phyloP scores from a whole-genome alignment of 2,888 invertebrate genomes.

The Sussaba pulchella region DNA sequence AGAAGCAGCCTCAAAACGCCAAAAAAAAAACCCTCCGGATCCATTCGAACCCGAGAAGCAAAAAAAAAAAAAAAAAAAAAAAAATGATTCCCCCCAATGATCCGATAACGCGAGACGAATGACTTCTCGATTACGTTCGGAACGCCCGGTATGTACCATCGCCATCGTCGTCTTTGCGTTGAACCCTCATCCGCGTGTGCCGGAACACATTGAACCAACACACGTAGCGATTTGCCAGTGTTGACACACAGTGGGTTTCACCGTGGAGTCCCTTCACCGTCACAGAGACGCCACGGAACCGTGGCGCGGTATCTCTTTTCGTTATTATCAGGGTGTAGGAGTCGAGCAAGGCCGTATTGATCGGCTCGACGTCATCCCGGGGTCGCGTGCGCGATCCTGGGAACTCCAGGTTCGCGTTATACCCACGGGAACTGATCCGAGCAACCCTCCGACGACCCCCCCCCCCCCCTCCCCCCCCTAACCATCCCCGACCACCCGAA shows the following conservation, averaged over 20 bases:
- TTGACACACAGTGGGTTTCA: constrained; percentile 1
- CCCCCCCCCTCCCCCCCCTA: constrained; percentile 1
- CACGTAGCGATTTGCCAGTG: background rate
- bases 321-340: constrained; percentile 65
- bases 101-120: too few species aligned
- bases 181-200: constrained; percentile 54
- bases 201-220: constrained; percentile 36
- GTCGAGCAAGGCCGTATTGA: constrained; percentile 78
- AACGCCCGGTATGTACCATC: background rate
- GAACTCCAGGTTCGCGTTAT: constrained; percentile 79
- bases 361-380: constrained; percentile 74
- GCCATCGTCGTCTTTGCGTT: constrained; percentile 44
- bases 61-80: too few species aligned
- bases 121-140: too few species aligned
- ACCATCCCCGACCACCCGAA: background rate
- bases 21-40: too few species aligned
- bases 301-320: constrained; percentile 71
- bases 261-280: constrained; percentile 48
- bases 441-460: constrained; percentile 53
- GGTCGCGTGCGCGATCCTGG: constrained; percentile 82
- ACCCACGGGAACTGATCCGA: constrained; percentile 80
- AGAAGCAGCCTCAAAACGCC: too few species aligned
- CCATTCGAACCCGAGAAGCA: too few species aligned
- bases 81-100: too few species aligned
- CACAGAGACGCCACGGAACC: constrained; percentile 9